A percentile compares a stretch with the other conserved stretches of the same genome.
phyloP scores from a whole-genome alignment of 1,140 invertebrate species.

The Zaprionus camerounensis region DNA sequence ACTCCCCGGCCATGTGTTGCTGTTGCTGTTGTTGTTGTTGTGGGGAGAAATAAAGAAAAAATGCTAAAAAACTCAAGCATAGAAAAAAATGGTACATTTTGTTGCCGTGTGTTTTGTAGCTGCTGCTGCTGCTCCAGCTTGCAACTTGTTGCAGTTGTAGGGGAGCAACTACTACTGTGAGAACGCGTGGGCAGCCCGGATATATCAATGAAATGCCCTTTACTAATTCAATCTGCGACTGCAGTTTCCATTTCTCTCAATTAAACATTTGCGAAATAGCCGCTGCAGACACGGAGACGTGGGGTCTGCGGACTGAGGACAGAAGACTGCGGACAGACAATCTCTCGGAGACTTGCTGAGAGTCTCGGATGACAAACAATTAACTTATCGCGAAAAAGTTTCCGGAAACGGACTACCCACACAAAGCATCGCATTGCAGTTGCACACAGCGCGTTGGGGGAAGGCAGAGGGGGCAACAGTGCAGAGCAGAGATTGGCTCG shows the following conservation, averaged over 20 bases:
- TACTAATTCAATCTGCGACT: constrained; percentile 63
- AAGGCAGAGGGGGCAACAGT: neutral
- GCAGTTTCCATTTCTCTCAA: constrained; percentile 76
- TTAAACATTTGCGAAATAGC: constrained; percentile 68
- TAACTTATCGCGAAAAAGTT: constrained; percentile 80
- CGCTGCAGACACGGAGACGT: constrained; percentile 28
- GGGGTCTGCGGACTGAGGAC: neutral
- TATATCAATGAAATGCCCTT: constrained; percentile 77
- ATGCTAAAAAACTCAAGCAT: constrained; percentile 9
- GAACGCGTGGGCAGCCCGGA: constrained; percentile 56
- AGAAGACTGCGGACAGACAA: neutral
- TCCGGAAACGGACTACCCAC: constrained; percentile 77
- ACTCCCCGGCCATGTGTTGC: constrained; percentile 53
- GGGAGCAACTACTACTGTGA: neutral
- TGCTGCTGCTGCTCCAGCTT: constrained; percentile 21
- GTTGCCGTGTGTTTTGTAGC: constrained; percentile 13
- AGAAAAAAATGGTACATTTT: constrained; percentile 54
- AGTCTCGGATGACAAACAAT: constrained; percentile 62
- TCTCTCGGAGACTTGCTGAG: neutral
- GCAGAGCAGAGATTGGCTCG: neutral
- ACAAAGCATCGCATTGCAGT: constrained; percentile 44
- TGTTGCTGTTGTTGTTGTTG: neutral
- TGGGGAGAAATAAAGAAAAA: constrained; percentile 36
- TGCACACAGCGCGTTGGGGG: neutral
- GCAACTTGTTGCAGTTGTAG: constrained; percentile 54